A percentile compares a stretch with the other conserved stretches of the same genome.
Evolutionary conservation across 2,113 vertebrate species (phyloP).

Genomic region (Sprattus sprattus): DNA sequence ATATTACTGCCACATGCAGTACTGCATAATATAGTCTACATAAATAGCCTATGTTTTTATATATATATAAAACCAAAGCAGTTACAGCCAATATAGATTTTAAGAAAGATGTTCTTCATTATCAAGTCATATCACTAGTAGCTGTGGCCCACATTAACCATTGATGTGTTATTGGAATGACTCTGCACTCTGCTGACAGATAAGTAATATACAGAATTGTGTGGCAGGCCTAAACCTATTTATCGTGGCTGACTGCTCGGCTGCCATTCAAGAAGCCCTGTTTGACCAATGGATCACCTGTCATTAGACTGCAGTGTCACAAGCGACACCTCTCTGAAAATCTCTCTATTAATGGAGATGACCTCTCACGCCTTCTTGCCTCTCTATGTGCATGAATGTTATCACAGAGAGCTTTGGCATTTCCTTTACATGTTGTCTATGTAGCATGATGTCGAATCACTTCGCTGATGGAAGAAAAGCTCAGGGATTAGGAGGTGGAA

Average conservation of each 20-base stretch:
- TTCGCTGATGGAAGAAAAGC: constrained; percentile 45
- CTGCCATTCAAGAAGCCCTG: neutral
- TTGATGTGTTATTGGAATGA: neutral
- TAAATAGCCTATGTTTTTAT: neutral
- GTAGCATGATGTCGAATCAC: constrained; percentile 34
- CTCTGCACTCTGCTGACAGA: neutral
- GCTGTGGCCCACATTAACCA: neutral
- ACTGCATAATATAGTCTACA: neutral
- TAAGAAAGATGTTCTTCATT: neutral
- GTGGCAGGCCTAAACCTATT: neutral
- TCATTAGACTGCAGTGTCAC: neutral
- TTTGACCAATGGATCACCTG: neutral
- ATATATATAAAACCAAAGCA: neutral
- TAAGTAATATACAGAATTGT: neutral
- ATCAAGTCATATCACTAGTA: neutral
- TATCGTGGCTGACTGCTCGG: neutral
- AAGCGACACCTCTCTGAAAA: neutral
- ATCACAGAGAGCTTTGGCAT: neutral
- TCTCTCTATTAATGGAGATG: neutral
- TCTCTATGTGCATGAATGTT: neutral
- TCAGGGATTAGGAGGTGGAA: constrained; percentile 41
- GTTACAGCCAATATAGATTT: neutral
- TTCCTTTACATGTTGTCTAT: constrained; percentile 25
- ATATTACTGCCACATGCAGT: neutral
- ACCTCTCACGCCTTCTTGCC: neutral